Base-by-base conservation (phyloP, 2,888 invertebrate species). In the Cynaeus angustus region DNA sequence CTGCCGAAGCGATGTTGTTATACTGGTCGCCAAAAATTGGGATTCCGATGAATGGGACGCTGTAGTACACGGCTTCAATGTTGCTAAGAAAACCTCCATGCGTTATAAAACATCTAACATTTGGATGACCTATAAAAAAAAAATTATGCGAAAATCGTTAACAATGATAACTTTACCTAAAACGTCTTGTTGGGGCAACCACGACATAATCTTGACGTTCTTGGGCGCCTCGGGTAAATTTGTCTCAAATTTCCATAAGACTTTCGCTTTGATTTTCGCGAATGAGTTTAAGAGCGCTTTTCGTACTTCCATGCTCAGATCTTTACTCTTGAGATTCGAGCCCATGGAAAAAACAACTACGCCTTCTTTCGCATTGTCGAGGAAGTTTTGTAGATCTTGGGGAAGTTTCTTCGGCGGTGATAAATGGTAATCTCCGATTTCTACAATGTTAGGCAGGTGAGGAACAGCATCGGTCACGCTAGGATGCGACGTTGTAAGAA, bases 301-400 rank as follows among this genome's bases (percentile, higher is more conserved):
- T 16, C 86, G 83, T 69, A 86, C 88, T 1, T 87, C 86, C 0
- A 78, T 3, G 3, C 12, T 16, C 14, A 62, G 16, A 72, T 89
- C 86, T 10, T 86, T 83, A 70, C 88, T 88, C 59, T 86, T 85
- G 0, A 89, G 83, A 71, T 88, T 88, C 0, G 90, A 88, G 2
- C 90, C 91, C 77, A 91, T 87, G 72, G 88, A 89, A 72, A 89
- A 86, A 68, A 88, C 88, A 0, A 90, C 83, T 0, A 87, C 88
- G 0, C 89, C 90, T 45, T 88, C 72, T 50, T 81, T 83, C 0
- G 89, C 84, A 7, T 83, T 81, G 72, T 89, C 88, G 58, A 89
- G 75, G 58, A 86, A 82, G 16, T 83, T 81, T 80, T 88, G 84
- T 0, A 89, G 78, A 78, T 89, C 87, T 86, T 72, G 30, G 0